Conservation (phyloP, 2,113 vertebrate species). For the Plotosus lineatus region DNA sequence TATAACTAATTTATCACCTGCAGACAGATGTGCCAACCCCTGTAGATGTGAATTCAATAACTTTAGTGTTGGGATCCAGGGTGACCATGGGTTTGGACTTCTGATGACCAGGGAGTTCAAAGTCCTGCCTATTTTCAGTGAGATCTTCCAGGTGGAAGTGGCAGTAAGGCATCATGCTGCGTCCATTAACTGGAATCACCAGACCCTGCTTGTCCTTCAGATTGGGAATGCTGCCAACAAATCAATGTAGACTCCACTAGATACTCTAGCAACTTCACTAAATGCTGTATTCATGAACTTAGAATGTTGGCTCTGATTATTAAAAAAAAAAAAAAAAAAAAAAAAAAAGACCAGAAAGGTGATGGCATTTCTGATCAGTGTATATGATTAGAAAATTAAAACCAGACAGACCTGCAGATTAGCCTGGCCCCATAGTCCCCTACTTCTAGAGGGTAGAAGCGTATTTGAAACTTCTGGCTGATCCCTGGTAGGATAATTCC, state of each 20-base stretch:
- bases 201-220: constrained; percentile 68
- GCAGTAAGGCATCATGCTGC: constrained; percentile 75
- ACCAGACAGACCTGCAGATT: constrained; percentile 78
- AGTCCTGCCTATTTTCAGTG: constrained; percentile 56
- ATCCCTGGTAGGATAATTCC: constrained; percentile 72
- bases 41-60: constrained; percentile 78
- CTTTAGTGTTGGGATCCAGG: constrained; percentile 72
- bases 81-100: constrained; percentile 37
- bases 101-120: constrained; percentile 60
- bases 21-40: constrained; percentile 67
- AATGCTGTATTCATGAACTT: too few relatives aligned
- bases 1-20: constrained; percentile 65
- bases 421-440: constrained; percentile 75
- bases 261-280: too few relatives aligned
- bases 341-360: too few relatives aligned
- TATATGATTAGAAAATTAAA: neutral
- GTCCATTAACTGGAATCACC: constrained; percentile 69
- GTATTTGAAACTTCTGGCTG: constrained; percentile 70
- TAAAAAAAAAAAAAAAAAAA: too few relatives aligned
- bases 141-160: constrained; percentile 85
- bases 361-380: too few relatives aligned
- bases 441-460: constrained; percentile 76
- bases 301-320: too few relatives aligned
- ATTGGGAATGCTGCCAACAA: constrained; percentile 79
- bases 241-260: neutral